Base-by-base conservation (phyloP, 1,140 invertebrate genomes). In the Antheraea pernyi region DNA sequence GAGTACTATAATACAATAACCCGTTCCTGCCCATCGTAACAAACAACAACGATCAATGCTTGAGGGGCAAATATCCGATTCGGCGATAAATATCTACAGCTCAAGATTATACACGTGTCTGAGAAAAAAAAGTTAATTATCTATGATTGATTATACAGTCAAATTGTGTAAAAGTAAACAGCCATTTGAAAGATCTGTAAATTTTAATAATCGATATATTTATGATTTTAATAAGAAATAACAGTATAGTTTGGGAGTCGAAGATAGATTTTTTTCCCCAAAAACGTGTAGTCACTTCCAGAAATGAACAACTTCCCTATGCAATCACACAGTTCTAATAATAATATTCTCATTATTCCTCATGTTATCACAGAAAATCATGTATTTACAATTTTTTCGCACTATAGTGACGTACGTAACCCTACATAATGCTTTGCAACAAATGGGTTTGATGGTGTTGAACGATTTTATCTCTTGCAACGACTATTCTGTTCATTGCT, bases 321-420 rank as follows among this genome's bases (percentile, higher is more conserved):
- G 92, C 91, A 93, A 92, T 89, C 92, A 93, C 89, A 89, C 90
- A 86, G 86, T 88, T 90, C 88, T 92, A 92, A 89, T 92, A 86
- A 91, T 91, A 88, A 85, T 76, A 79, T 88, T 79, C 81, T 86
- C 81, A 88, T 86, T 88, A 81, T 89, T 87, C 88, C 82, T 83
- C 85, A 91, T 92, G 87, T 93, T 93, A 93, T 93, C 92, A 93
- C 92, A 93, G 91, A 93, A 93, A 93, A 93, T 91, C 84, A 93
- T 93, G 87, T 93, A 93, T 93, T 91, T 93, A 93, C 92, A 93
- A 92, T 92, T 93, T 93, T 90, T 84, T 89, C 86, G 82, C 85
- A 89, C 84, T 86, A 88, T 83, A 82, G 82, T 90, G 84, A 80
- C 79, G 79, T 86, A 87, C 85, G 83, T 89, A 84, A 74, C 83